Conservation (phyloP, 1,140 invertebrate genomes). For the Chymomyza costata region DNA sequence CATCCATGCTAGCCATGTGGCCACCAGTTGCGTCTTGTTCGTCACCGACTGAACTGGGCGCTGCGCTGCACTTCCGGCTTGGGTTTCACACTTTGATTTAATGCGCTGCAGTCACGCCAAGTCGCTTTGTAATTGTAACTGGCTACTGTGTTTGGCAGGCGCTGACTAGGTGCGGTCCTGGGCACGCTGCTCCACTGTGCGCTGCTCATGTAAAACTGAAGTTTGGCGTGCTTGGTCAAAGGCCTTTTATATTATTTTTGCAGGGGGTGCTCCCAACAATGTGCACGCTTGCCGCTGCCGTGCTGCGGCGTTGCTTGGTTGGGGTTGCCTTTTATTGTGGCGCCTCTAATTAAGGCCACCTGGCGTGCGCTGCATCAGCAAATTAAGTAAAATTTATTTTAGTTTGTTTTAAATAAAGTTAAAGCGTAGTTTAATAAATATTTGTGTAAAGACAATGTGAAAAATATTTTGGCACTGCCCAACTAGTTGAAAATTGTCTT, state of each 20-base stretch:
- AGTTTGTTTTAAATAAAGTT: too few species aligned
- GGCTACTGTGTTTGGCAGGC: constrained; percentile 9
- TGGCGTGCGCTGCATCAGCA: too few species aligned
- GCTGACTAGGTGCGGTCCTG: constrained; percentile 18
- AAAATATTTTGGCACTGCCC: too few species aligned
- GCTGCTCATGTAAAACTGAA: constrained; percentile 63
- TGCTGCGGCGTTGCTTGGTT: too few species aligned
- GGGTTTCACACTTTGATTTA: constrained; percentile 66
- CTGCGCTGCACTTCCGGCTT: constrained; percentile 57
- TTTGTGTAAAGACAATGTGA: too few species aligned
- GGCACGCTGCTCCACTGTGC: constrained; percentile 23
- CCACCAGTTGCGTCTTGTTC: constrained; percentile 50
- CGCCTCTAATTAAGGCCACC: too few species aligned
- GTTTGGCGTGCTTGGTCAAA: constrained; percentile 27
- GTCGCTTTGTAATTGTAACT: constrained; percentile 5
- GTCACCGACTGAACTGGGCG: not conserved
- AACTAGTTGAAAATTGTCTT: too few species aligned
- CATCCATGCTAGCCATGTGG: constrained; percentile 36
- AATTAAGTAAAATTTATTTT: too few species aligned
- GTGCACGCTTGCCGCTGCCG: too few species aligned
- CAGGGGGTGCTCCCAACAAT: too few species aligned
- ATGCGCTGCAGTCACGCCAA: constrained; percentile 59
- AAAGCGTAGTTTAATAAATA: too few species aligned
- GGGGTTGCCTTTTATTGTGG: too few species aligned
- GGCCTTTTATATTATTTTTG: constrained; percentile 61